A percentile compares a stretch with the other conserved stretches of the same genome.
phyloP scores from a whole-genome alignment of 2,888 invertebrate species.

The Drosophila affinis region DNA sequence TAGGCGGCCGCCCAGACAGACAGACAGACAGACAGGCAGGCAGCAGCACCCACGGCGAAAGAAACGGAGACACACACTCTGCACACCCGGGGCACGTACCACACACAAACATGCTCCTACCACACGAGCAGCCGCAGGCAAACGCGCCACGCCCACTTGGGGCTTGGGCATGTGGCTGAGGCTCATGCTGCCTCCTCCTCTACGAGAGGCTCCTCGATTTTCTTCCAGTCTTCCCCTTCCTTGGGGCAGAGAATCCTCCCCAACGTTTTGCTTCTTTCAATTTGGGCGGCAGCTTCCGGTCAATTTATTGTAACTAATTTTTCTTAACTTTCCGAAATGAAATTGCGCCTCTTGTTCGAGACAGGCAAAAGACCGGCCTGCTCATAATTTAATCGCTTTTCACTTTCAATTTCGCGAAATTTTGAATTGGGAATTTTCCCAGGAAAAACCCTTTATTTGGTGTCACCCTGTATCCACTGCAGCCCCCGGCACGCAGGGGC shows the following conservation, averaged over 20 bases:
- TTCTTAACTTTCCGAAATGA: constrained; percentile 66
- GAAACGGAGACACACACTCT: constrained; percentile 2
- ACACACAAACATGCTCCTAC: constrained; percentile 24
- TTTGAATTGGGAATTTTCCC: too few species aligned
- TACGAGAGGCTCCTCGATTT: constrained; percentile 4
- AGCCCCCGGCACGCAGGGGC: constrained; percentile 14
- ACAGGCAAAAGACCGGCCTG: too few species aligned
- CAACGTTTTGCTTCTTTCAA: constrained; percentile 38
- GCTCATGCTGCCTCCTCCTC: not conserved
- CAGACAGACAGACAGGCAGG: constrained; percentile 12
- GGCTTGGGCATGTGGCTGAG: too few species aligned
- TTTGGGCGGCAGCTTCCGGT: constrained; percentile 78
- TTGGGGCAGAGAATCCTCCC: constrained; percentile 25
- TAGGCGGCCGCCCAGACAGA: constrained; percentile 26
- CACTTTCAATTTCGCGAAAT: too few species aligned
- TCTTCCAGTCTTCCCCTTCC: constrained; percentile 1
- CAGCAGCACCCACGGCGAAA: not conserved
- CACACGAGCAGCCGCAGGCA: constrained; percentile 62
- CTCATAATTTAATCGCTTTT: too few species aligned
- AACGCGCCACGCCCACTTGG: constrained; percentile 26
- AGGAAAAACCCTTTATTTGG: not conserved
- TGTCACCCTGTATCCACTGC: constrained; percentile 22
- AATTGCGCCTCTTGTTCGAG: not conserved
- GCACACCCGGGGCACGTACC: constrained; percentile 19
- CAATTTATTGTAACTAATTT: constrained; percentile 80